These are phyloP conservation scores for Erythrolamprus reginae DNA, from an alignment of 2,113 vertebrate genomes.

Conservation along the genomic window DNA sequence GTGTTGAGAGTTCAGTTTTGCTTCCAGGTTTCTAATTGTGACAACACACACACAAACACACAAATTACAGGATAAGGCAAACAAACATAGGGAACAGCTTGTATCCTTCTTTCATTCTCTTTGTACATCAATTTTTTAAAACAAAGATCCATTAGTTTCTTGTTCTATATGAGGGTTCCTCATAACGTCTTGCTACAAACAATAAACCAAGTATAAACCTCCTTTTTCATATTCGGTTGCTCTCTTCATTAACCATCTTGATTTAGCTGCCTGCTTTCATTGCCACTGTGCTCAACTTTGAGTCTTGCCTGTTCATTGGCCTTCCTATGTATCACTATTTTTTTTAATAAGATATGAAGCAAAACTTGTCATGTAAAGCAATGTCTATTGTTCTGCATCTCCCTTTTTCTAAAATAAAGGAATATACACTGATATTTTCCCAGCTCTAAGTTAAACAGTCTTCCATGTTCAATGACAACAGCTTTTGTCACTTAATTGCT, in stretches of 20 bases:
- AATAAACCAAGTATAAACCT: neutral
- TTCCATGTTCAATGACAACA: neutral
- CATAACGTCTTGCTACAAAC: neutral
- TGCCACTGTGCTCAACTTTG: neutral
- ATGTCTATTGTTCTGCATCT: neutral
- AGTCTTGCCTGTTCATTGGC: neutral
- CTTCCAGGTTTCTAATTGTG: neutral
- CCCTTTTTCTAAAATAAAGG: neutral
- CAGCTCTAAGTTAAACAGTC: neutral
- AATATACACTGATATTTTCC: neutral
- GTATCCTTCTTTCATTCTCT: neutral
- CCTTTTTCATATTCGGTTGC: neutral
- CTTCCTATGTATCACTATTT: neutral
- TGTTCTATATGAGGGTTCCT: neutral
- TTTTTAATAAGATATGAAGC: neutral
- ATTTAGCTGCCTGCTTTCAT: neutral
- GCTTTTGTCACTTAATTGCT: neutral
- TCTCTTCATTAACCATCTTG: neutral
- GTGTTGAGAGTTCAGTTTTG: neutral
- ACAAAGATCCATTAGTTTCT: neutral
- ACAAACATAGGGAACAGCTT: neutral
- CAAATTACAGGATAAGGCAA: neutral
- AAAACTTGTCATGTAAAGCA: neutral
- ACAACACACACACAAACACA: neutral
- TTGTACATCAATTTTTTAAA: neutral